A percentile compares a stretch with the other conserved stretches of the same genome.
These are phyloP conservation scores for Nematolebias whitei DNA, from an alignment of 2,113 vertebrate genomes.

Conservation along the genomic window DNA sequence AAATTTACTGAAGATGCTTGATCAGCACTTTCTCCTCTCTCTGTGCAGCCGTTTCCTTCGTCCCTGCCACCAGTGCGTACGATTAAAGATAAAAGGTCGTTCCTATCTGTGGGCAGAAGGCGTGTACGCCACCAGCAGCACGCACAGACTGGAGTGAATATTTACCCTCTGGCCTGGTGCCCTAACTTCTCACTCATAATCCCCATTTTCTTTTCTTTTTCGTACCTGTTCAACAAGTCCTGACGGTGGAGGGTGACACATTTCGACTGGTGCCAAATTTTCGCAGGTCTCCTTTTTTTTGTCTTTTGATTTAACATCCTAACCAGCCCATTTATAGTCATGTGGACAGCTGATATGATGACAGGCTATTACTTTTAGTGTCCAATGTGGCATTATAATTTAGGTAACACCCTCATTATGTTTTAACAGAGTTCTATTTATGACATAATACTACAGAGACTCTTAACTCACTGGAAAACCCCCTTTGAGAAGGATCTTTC, in stretches of 20 bases:
- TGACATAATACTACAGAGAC: slow-evolving; percentile 74
- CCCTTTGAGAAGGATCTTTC: slow-evolving; percentile 29
- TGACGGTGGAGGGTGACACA: neutral
- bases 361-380: slow-evolving; percentile 54
- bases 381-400: slow-evolving; percentile 54
- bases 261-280: slow-evolving; percentile 14
- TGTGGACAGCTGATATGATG: slow-evolving; percentile 28
- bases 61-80: slow-evolving; percentile 26
- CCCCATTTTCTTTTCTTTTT: slow-evolving; percentile 19
- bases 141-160: slow-evolving; percentile 61
- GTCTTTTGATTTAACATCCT: slow-evolving; percentile 1
- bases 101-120: slow-evolving; percentile 69
- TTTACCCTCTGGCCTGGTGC: slow-evolving; percentile 61
- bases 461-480: slow-evolving; percentile 61
- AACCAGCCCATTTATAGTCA: slow-evolving; percentile 11
- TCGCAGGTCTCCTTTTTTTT: slow-evolving; percentile 2
- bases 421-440: slow-evolving; percentile 55
- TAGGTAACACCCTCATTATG: slow-evolving; percentile 65
- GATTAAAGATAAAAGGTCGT: slow-evolving; percentile 60
- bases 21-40: slow-evolving; percentile 42
- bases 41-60: slow-evolving; percentile 13
- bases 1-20: slow-evolving; percentile 12
- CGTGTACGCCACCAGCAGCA: slow-evolving; percentile 61
- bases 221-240: slow-evolving; percentile 3
- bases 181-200: slow-evolving; percentile 47